Percentiles rank a stretch among this genome's conserved stretches.
phyloP scores from a whole-genome alignment of 2,797 vertebrate species.

The Pseudochaenichthys georgianus region DNA sequence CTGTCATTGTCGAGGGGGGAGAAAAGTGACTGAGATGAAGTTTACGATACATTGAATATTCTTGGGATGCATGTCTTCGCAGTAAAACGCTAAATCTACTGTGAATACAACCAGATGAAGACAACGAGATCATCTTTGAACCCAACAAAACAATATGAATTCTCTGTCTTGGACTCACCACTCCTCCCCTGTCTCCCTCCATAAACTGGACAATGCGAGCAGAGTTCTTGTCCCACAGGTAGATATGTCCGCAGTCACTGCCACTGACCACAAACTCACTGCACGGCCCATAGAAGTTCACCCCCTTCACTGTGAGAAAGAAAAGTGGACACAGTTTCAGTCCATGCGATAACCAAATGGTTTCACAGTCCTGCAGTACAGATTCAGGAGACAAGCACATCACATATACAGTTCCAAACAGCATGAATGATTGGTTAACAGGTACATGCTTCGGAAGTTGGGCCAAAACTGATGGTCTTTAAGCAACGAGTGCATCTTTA shows the following conservation, averaged over 20 bases:
- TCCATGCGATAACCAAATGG: background rate
- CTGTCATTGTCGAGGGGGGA: slow-evolving; percentile 68
- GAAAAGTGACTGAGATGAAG: background rate
- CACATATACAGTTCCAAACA: background rate
- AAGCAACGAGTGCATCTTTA: slow-evolving; percentile 5
- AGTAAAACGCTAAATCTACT: background rate
- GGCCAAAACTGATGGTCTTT: too few species aligned
- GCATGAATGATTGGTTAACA: background rate
- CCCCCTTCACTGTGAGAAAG: slow-evolving; percentile 91
- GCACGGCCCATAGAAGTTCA: slow-evolving; percentile 97
- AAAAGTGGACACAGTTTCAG: background rate
- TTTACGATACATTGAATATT: background rate
- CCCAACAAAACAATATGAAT: background rate
- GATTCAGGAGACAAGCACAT: background rate
- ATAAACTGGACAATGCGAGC: slow-evolving; percentile 97
- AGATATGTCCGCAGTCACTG: slow-evolving; percentile 97
- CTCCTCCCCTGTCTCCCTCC: slow-evolving; percentile 96
- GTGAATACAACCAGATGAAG: background rate
- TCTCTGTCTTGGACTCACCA: slow-evolving; percentile 85
- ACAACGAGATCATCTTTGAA: background rate
- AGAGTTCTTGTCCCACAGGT: slow-evolving; percentile 97
- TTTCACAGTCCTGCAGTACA: background rate
- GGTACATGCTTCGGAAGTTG: background rate
- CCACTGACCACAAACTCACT: slow-evolving; percentile 98
- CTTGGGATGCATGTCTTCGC: background rate